These are phyloP conservation scores for Leptodactylus fuscus DNA, from an alignment of 2,113 vertebrate genomes.

Conservation along the genomic window DNA sequence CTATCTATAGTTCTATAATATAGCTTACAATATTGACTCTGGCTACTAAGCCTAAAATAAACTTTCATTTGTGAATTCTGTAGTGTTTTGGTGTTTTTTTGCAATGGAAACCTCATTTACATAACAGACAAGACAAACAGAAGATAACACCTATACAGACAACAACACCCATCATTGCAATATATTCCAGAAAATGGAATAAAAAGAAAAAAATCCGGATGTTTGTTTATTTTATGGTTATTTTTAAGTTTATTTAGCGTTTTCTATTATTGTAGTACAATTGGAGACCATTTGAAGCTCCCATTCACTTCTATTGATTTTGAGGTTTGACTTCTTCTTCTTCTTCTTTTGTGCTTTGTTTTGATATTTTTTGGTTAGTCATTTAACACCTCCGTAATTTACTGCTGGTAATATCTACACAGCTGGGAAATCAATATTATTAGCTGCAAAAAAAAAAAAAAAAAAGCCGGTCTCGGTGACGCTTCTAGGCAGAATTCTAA, in stretches of 20 bases:
- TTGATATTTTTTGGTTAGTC: slow-evolving; percentile 7
- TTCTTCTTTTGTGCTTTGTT: not conserved
- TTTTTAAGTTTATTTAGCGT: not conserved
- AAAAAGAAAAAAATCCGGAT: too few relatives aligned
- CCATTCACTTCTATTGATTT: slow-evolving; percentile 12
- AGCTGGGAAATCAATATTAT: slow-evolving; percentile 23
- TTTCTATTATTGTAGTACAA: not conserved
- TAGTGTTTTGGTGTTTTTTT: too few relatives aligned
- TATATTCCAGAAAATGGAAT: too few relatives aligned
- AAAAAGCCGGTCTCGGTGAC: not conserved
- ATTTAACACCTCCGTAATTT: slow-evolving; percentile 20
- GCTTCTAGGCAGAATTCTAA: not conserved
- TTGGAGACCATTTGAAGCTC: not conserved
- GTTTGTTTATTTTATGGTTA: not conserved
- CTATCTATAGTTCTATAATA: too few relatives aligned
- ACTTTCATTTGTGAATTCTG: too few relatives aligned
- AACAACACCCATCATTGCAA: too few relatives aligned
- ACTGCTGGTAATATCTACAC: slow-evolving; percentile 20
- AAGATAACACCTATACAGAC: too few relatives aligned
- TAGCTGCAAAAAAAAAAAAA: not conserved
- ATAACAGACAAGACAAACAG: too few relatives aligned
- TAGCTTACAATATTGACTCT: too few relatives aligned
- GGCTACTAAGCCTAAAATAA: too few relatives aligned
- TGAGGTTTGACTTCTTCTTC: not conserved
- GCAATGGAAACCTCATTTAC: too few relatives aligned